Conservation (phyloP, 2,888 invertebrate genomes). For the Cephus rjabovi region DNA sequence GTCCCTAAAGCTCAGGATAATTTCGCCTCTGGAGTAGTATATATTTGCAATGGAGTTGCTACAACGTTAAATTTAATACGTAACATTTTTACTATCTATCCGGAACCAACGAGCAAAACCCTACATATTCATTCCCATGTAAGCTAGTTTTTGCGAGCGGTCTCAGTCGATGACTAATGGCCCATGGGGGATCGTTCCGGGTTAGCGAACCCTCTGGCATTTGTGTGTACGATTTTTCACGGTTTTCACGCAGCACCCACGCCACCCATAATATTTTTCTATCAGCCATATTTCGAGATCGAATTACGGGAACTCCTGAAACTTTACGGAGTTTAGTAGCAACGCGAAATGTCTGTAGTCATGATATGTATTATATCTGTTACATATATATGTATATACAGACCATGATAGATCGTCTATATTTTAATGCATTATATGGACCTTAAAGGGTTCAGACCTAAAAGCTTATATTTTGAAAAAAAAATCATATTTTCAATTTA, state of each 20-base stretch:
- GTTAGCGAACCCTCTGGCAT: conserved; percentile 35
- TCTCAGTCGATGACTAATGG: conserved; percentile 55
- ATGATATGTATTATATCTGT: background rate
- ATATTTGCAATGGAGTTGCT: background rate
- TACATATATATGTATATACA: background rate
- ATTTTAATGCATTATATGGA: background rate
- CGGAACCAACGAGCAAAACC: conserved; percentile 8
- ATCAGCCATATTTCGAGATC: conserved; percentile 40
- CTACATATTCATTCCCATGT: conserved; percentile 45
- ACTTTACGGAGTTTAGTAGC: background rate
- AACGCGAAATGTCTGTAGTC: background rate
- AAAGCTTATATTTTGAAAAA: background rate
- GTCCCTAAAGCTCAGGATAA: background rate
- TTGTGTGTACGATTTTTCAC: conserved; percentile 52
- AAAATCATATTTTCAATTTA: background rate
- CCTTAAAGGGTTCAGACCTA: background rate
- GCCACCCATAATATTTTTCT: conserved; percentile 18
- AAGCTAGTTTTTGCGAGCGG: conserved; percentile 47
- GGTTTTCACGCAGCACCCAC: conserved; percentile 33
- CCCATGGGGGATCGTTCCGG: conserved; percentile 42
- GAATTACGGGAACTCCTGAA: conserved; percentile 25
- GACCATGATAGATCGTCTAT: background rate
- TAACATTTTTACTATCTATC: background rate
- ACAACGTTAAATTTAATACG: conserved; percentile 3
- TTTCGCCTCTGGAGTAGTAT: background rate